Evolutionary conservation across 1,140 invertebrate species (phyloP), one percentile per base, ranked within the genome.

Genomic region (Pseudomyrmex flavicornis): DNA sequence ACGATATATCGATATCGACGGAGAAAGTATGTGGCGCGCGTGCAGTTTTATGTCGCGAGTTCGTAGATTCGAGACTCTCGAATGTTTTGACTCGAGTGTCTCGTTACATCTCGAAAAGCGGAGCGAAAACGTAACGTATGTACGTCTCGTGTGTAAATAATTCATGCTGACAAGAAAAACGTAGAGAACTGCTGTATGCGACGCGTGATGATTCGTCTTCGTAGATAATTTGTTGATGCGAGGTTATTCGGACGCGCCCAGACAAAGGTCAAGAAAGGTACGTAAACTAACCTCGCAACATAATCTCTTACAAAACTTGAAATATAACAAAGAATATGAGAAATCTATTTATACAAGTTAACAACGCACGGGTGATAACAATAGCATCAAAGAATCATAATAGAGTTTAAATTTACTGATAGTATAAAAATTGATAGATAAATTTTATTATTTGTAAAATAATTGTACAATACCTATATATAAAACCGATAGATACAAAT

Each of bases 1-100:
- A 72, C 46, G 65, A 69, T n/a, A 70, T 61, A 80, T 70, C 44
- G 15, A 50, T 80, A 80, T 80, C 66, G 50, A 70, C 8, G 63
- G 54, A 72, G 54, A 80, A 76, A 76, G 74, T 80, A 17, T 10
- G 22, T n/a, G 52, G 10, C 44, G 20, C 44, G 44, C 20, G 4
- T 9, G 8, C 2, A 12, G 9, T 26, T 63, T 20, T 22, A 44
- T 12, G 58, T 75, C 72, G 44, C 46, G 20, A 26, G 26, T 7
- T 48, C 73, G 12, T 46, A 66, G 52, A 76, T 65, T 66, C 74
- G 48, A 76, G 74, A 66, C 22, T 20, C 72, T 54, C 58, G 35
- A 35, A 7, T 35, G 35, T 35, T 35, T 35, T 35, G 35, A 35
- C 35, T 35, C 54, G 35, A n/a, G 70, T n/a, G 52, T 58, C 35